Evolutionary conservation across 2,888 invertebrate species (phyloP).

Genomic region (Drosophila mettleri): DNA sequence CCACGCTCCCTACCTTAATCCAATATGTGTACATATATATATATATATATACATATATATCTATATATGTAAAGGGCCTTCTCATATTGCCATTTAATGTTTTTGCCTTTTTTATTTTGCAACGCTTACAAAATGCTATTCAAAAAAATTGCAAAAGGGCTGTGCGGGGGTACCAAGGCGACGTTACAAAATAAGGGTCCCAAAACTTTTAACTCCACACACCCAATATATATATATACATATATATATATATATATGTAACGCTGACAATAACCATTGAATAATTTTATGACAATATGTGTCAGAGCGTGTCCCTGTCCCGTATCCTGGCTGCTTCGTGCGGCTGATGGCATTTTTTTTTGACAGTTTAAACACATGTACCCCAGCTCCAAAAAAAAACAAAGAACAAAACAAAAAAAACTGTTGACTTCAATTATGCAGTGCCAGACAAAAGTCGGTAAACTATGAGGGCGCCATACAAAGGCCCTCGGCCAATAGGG

Average conservation of each 20-base stretch:
- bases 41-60: not conserved
- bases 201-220: constrained; percentile 64
- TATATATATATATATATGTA: not conserved
- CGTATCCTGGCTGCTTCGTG: constrained; percentile 25
- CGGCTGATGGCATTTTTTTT: constrained; percentile 56
- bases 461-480: constrained; percentile 53
- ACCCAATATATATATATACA: not conserved
- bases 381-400: constrained; percentile 31
- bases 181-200: constrained; percentile 61
- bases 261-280: constrained; percentile 76
- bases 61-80: constrained; percentile 46
- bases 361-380: constrained; percentile 77
- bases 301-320: constrained; percentile 66
- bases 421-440: constrained; percentile 70
- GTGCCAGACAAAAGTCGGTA: constrained; percentile 57
- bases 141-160: constrained; percentile 74
- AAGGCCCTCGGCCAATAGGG: constrained; percentile 15
- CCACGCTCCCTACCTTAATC: constrained; percentile 57
- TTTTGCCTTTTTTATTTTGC: constrained; percentile 68
- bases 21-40: constrained; percentile 39
- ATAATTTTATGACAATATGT: constrained; percentile 82
- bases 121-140: constrained; percentile 73
- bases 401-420: constrained; percentile 28
- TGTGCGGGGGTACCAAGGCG: constrained; percentile 25
- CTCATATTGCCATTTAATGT: constrained; percentile 76